phyloP scores from a whole-genome alignment of 2,113 vertebrate genomes.

The Xenotilapia flavipinnis region DNA sequence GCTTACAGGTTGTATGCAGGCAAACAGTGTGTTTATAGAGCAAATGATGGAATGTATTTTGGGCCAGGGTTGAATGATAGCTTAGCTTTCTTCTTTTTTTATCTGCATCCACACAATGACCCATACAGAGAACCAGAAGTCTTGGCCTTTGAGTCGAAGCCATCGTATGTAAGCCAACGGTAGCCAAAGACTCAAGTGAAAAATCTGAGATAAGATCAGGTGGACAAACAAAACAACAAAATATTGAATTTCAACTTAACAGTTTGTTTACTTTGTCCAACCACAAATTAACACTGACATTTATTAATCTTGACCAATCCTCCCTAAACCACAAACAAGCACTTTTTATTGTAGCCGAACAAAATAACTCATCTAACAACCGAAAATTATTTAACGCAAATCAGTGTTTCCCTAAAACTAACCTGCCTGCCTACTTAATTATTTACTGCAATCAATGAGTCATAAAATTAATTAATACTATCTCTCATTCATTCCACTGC shows the following conservation, averaged over 20 bases:
- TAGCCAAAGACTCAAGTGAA: not conserved
- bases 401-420: not conserved
- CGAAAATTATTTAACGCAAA: not conserved
- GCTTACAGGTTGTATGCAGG: not conserved
- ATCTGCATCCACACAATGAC: not conserved
- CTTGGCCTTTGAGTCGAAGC: not conserved
- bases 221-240: not conserved
- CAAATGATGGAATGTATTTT: not conserved
- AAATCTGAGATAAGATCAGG: not conserved
- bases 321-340: not conserved
- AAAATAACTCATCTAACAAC: not conserved
- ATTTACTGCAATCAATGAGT: not conserved
- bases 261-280: not conserved
- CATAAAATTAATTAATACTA: not conserved
- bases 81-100: not conserved
- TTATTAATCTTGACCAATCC: not conserved
- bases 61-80: not conserved
- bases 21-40: not conserved
- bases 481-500: not conserved
- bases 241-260: not conserved
- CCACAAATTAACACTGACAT: not conserved
- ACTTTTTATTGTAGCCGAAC: not conserved
- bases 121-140: not conserved
- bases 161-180: not conserved
- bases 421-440: not conserved